Evolutionary conservation across 2,888 invertebrate genomes (phyloP).

Genomic region (Diachrysia chrysitis): DNA sequence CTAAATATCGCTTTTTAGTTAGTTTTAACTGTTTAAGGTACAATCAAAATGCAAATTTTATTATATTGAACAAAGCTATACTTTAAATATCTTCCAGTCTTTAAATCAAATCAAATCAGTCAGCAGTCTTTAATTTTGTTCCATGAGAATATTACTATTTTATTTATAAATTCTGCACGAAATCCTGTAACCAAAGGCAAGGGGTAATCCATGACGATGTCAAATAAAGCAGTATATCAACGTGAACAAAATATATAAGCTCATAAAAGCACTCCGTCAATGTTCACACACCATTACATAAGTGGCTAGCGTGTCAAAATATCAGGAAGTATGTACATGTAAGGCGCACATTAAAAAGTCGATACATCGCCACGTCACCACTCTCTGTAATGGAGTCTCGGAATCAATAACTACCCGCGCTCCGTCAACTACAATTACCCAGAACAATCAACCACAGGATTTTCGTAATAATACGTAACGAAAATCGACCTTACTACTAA

Average conservation of each 20-base stretch:
- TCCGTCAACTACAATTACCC: constrained; percentile 5
- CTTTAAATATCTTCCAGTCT: too few species aligned
- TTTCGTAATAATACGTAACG: background rate
- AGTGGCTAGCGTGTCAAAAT: background rate
- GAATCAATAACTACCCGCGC: constrained; percentile 10
- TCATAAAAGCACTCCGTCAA: background rate
- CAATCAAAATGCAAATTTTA: too few species aligned
- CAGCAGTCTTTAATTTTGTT: too few species aligned
- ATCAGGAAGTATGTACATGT: constrained; percentile 2
- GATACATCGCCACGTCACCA: background rate
- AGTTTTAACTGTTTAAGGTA: too few species aligned
- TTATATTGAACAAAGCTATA: too few species aligned
- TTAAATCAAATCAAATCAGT: too few species aligned
- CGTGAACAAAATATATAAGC: background rate
- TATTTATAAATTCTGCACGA: too few species aligned
- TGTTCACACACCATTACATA: background rate
- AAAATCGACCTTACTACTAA: background rate
- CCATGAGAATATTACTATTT: too few species aligned
- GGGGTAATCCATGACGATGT: too few species aligned
- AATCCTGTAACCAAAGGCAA: too few species aligned
- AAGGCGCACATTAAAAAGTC: background rate
- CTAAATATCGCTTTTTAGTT: too few species aligned
- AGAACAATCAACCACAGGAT: background rate
- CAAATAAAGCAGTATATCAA: too few species aligned
- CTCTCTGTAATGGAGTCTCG: background rate